These are phyloP conservation scores for Folsomia candida DNA, from an alignment of 2,888 invertebrate genomes.

Conservation along the genomic window DNA sequence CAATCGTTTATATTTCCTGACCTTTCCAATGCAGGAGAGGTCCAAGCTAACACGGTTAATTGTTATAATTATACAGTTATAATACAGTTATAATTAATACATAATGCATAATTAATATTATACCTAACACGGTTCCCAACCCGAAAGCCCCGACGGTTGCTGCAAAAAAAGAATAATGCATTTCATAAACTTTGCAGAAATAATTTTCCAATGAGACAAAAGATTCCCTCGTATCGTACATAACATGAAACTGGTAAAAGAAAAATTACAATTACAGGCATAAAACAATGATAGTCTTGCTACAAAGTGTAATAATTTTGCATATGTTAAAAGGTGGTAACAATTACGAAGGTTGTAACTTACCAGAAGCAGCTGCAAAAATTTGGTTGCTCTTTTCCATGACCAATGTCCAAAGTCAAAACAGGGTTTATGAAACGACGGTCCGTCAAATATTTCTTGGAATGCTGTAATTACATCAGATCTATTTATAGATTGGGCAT, in stretches of 20 bases:
- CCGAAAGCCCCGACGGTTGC: conserved; percentile 76
- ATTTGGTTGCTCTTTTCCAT: conserved; percentile 22
- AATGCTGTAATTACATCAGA: too few species aligned
- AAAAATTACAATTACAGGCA: background rate
- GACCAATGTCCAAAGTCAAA: too few species aligned
- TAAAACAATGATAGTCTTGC: background rate
- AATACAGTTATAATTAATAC: background rate
- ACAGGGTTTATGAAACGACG: too few species aligned
- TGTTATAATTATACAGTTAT: background rate
- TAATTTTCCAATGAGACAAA: background rate
- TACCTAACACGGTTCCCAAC: conserved; percentile 71
- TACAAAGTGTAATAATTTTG: background rate
- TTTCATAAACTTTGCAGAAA: background rate
- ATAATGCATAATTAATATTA: conserved; percentile 22
- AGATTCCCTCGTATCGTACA: too few species aligned
- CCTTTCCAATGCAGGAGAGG: conserved; percentile 27
- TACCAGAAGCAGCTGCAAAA: conserved; percentile 33
- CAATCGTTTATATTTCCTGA: too few species aligned
- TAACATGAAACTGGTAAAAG: too few species aligned
- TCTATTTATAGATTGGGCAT: too few species aligned
- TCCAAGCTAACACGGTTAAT: background rate
- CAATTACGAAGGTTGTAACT: background rate
- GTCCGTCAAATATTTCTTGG: too few species aligned
- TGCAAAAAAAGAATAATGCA: conserved; percentile 53
- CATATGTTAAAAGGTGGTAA: too few species aligned